Evolutionary conservation across 2,797 vertebrate genomes (phyloP).

Genomic region (Centroberyx gerrardi): DNA sequence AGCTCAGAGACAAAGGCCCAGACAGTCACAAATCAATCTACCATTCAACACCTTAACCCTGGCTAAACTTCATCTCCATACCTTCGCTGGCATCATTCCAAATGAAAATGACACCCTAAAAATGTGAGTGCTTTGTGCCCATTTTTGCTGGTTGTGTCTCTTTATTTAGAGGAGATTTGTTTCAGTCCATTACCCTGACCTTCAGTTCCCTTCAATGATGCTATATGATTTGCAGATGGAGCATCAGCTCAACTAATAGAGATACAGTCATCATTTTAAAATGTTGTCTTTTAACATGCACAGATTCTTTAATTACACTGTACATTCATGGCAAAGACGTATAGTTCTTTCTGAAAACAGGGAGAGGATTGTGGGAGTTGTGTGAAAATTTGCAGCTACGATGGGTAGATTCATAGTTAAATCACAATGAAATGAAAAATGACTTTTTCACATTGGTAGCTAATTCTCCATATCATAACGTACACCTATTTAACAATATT

Average conservation of each 20-base stretch:
- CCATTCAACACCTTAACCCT: background rate
- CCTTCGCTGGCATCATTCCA: slow-evolving; percentile 5
- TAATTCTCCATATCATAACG: too few relatives aligned
- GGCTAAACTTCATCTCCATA: background rate
- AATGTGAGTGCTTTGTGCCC: background rate
- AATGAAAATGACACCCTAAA: slow-evolving; percentile 8
- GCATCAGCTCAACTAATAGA: slow-evolving; percentile 16
- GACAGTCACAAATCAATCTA: slow-evolving; percentile 1
- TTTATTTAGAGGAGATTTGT: slow-evolving; percentile 22
- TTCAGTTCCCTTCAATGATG: slow-evolving; percentile 12
- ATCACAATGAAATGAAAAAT: too few relatives aligned
- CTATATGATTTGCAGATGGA: slow-evolving; percentile 46
- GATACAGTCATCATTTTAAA: slow-evolving; percentile 9
- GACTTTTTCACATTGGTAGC: too few relatives aligned
- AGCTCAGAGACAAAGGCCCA: too few relatives aligned
- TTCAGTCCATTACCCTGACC: slow-evolving; percentile 49
- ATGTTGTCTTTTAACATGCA: background rate
- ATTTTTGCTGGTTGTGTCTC: background rate
- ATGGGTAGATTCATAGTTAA: too few relatives aligned
- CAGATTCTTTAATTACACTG: too few relatives aligned
- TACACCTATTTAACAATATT: too few relatives aligned
- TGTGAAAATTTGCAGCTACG: too few relatives aligned
- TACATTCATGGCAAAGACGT: too few relatives aligned
- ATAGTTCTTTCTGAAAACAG: too few relatives aligned
- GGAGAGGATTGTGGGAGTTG: too few relatives aligned